Percentiles rank a stretch among this genome's conserved stretches.
Conservation (phyloP, 2,797 vertebrate species). For the Cygnus olor region DNA sequence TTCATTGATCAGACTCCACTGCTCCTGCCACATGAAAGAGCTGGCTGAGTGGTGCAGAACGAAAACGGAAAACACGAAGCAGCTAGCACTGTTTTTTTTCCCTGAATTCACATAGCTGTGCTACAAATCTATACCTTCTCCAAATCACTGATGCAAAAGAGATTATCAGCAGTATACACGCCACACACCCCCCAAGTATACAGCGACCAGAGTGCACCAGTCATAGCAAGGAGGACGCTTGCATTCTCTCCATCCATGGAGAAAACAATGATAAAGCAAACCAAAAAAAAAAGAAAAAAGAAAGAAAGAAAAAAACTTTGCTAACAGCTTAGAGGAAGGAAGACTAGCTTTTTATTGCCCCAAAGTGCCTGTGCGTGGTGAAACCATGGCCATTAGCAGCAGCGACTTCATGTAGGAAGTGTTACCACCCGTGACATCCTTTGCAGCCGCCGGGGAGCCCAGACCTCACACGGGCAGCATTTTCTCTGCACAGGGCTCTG, state of each 20-base stretch:
- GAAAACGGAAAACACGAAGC: background rate
- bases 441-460: background rate
- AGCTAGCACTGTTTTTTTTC: background rate
- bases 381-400: background rate
- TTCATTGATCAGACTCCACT: background rate
- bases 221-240: background rate
- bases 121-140: background rate
- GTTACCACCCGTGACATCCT: slow-evolving; percentile 30
- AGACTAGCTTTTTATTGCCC: slow-evolving; percentile 5
- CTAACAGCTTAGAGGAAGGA: slow-evolving; percentile 18
- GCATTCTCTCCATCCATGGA: background rate
- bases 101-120: background rate
- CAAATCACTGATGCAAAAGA: background rate
- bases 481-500: background rate
- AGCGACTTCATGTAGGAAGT: background rate
- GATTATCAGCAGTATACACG: background rate
- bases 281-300: background rate
- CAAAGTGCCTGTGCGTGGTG: background rate
- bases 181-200: fast-evolving
- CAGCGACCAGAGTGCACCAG: background rate
- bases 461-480: background rate
- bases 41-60: background rate
- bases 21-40: background rate
- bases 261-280: slow-evolving; percentile 5
- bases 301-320: background rate